Base-by-base conservation (phyloP, 2,797 vertebrate genomes). In the Prionace glauca region DNA sequence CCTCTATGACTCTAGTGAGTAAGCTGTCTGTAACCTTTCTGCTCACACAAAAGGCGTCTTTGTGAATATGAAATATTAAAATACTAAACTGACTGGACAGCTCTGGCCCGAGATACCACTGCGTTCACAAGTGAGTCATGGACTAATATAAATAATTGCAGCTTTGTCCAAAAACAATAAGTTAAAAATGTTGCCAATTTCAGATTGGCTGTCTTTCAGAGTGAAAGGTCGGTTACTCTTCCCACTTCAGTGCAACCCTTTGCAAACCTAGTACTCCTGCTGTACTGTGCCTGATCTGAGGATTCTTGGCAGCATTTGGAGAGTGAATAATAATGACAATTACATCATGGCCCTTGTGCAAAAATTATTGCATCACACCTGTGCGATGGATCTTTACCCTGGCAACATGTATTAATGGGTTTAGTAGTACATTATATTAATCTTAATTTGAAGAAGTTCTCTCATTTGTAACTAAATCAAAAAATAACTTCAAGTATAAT, bases 81-180 rank as follows among this genome's bases (percentile, higher is more conserved):
- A 69, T 69, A 45, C 36, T 92, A 92, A 92, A 92, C 90, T 92
- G 36, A 92, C n/a, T 41, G 65, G 65, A 69, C 90, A 69, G 65
- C 65, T 67, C 90, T 92, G 90, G 65, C 62, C 26, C 90, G 41
- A 92, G 67, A 69, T 92, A 92, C 22, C 62, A 69, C 2, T 41
- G 62, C 8, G n/a, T 92, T 92, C 90, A 67, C 90, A 92, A 92
- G 62, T 92, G 90, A 67, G 90, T 92, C 90, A 92, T 92, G 90
- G 87, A n/a, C 87, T 62, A 90, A 92, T 92, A 36, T 91, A 67
- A 9, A 92, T 67, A 67, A 91, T 91, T 91, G 18, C 36, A 69
- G 90, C 22, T 36, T 22, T 92, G 32, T 92, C 90, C 90, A 92
- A 92, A 92, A 92, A 67, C n/a, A 92, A 92, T 67, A 92, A 67